Conservation (phyloP, 2,113 vertebrate genomes). For the Gobiocypris rarus region DNA sequence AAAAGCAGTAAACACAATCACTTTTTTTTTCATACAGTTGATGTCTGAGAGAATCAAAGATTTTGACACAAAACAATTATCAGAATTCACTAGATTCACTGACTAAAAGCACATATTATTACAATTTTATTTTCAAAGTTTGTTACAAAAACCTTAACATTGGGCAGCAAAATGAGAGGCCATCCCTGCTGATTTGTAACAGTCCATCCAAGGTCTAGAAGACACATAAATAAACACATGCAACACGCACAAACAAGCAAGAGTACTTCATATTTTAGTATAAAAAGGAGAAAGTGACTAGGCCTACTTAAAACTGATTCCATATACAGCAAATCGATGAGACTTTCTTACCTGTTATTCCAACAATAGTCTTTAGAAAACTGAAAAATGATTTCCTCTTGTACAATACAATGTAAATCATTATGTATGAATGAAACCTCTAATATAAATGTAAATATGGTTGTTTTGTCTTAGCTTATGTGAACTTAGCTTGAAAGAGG, state of each 20-base stretch:
- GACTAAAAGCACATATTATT: slow-evolving; percentile 30
- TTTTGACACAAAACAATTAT: background rate
- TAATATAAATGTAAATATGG: slow-evolving; percentile 16
- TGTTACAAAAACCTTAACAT: slow-evolving; percentile 53
- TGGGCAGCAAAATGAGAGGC: slow-evolving; percentile 34
- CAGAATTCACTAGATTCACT: background rate
- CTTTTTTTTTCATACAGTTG: background rate
- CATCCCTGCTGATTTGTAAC: slow-evolving; percentile 36
- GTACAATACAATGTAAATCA: slow-evolving; percentile 10
- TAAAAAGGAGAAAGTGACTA: slow-evolving; percentile 58
- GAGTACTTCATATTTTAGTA: slow-evolving; percentile 61
- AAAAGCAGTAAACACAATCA: background rate
- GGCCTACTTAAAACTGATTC: slow-evolving; percentile 54
- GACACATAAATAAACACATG: slow-evolving; percentile 60
- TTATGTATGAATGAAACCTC: background rate
- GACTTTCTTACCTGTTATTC: slow-evolving; percentile 5
- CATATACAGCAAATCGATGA: slow-evolving; percentile 43
- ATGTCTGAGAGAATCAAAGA: background rate
- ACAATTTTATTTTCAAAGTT: slow-evolving; percentile 52
- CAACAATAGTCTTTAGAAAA: background rate
- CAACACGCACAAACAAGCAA: slow-evolving; percentile 72
- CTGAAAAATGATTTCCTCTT: background rate
- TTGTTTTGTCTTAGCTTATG: background rate
- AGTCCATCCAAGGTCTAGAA: slow-evolving; percentile 38
- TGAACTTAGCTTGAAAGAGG: background rate